Evolutionary conservation across 2,888 invertebrate genomes (phyloP).

Genomic region (Trypoxylon attenuatum): DNA sequence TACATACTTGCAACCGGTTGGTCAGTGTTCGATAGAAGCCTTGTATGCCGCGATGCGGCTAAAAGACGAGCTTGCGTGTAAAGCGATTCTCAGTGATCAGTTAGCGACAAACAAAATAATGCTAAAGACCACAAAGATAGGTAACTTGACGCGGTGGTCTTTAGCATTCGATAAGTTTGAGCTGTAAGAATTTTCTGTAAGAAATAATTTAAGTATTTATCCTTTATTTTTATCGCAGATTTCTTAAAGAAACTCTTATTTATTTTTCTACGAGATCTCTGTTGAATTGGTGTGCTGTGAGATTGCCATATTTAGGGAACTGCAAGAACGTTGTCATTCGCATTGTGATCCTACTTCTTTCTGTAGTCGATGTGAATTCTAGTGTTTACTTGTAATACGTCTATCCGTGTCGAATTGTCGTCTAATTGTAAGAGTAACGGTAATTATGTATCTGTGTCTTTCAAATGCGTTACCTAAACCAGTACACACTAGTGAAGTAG

Average conservation of each 20-base stretch:
- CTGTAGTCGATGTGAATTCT: slow-evolving; percentile 11
- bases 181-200: neutral
- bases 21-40: neutral
- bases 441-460: slow-evolving; percentile 38
- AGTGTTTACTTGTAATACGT: slow-evolving; percentile 33
- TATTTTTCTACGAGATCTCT: slow-evolving; percentile 63
- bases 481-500: slow-evolving; percentile 15
- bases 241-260: slow-evolving; percentile 49
- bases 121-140: slow-evolving; percentile 7
- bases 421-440: slow-evolving; percentile 19
- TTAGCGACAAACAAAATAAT: slow-evolving; percentile 5
- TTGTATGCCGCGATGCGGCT: no score
- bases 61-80: slow-evolving; percentile 9
- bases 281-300: slow-evolving; percentile 61
- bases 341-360: slow-evolving; percentile 62
- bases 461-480: slow-evolving; percentile 35
- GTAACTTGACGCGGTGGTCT: neutral
- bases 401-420: slow-evolving; percentile 23
- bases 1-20: no score
- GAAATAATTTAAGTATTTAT: slow-evolving; percentile 21
- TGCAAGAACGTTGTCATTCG: slow-evolving; percentile 40
- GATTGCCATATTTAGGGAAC: slow-evolving; percentile 55
- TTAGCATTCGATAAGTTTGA: neutral
- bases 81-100: slow-evolving; percentile 16
- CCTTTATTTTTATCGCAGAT: slow-evolving; percentile 25